Evolutionary conservation across 1,140 invertebrate species (phyloP).

Genomic region (Eueides isabella): DNA sequence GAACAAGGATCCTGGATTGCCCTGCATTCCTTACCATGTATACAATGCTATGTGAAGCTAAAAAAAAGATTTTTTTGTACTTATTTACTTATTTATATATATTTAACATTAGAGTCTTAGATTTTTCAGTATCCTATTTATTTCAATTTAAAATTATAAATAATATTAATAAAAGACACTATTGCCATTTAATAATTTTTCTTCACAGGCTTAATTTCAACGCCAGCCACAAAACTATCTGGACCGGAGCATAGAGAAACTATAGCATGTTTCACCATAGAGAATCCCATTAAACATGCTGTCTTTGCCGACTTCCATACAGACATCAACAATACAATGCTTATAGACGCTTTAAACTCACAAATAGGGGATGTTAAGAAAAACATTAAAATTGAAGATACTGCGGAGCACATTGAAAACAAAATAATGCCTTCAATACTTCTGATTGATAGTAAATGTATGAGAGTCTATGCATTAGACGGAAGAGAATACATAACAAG

Average conservation of each 20-base stretch:
- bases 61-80: too few species aligned
- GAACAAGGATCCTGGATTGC: too few species aligned
- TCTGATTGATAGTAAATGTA: constrained; percentile 88
- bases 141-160: too few species aligned
- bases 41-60: too few species aligned
- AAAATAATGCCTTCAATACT: constrained; percentile 85
- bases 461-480: constrained; percentile 90
- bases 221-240: constrained; percentile 70
- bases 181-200: too few species aligned
- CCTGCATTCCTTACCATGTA: too few species aligned
- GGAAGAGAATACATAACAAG: constrained; percentile 92
- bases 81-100: too few species aligned
- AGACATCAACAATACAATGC: constrained; percentile 82
- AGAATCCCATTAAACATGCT: constrained; percentile 91
- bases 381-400: constrained; percentile 77
- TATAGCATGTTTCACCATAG: constrained; percentile 90
- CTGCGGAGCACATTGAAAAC: constrained; percentile 69
- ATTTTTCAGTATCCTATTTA: too few species aligned
- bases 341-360: constrained; percentile 76
- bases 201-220: constrained; percentile 72
- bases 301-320: constrained; percentile 90
- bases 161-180: too few species aligned
- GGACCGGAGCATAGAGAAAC: constrained; percentile 80
- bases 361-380: constrained; percentile 75
- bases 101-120: too few species aligned